Conservation (phyloP, 2,797 vertebrate genomes). For the Oryzias dopingdopingensis region DNA sequence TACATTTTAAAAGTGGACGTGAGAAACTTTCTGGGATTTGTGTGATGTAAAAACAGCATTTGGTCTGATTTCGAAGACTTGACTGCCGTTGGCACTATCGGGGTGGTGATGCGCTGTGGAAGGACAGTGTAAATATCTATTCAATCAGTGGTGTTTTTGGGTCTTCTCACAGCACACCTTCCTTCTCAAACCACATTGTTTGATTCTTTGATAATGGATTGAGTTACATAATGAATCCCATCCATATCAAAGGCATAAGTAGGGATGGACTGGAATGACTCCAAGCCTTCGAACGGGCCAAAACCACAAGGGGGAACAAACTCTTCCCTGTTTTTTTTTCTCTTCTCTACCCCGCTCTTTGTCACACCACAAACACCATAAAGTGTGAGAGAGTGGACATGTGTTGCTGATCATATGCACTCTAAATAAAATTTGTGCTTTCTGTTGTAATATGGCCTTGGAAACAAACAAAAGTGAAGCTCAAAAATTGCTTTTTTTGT, state of each 20-base stretch:
- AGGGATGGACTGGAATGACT: conserved; percentile 62
- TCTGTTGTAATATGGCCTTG: conserved; percentile 30
- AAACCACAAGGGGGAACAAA: conserved; percentile 76
- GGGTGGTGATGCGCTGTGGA: conserved; percentile 38
- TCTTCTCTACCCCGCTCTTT: conserved; percentile 61
- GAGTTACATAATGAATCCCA: conserved; percentile 76
- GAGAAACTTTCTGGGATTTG: conserved; percentile 34
- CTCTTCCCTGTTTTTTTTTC: conserved; percentile 52
- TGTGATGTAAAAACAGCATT: conserved; percentile 13
- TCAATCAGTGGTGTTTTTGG: conserved; percentile 26
- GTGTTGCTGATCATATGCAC: conserved; percentile 76
- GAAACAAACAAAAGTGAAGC: conserved; percentile 47
- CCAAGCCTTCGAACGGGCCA: conserved; percentile 68
- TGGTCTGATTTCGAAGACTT: neutral
- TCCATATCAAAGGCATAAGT: conserved; percentile 74
- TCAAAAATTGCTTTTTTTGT: too few relatives aligned
- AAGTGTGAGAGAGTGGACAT: conserved; percentile 73
- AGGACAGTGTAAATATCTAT: conserved; percentile 20
- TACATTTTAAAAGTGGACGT: neutral
- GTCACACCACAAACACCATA: conserved; percentile 69
- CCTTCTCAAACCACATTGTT: conserved; percentile 62
- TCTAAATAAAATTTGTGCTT: conserved; percentile 66
- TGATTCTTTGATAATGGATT: conserved; percentile 74
- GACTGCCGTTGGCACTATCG: conserved; percentile 29
- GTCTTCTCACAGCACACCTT: conserved; percentile 40